These are phyloP conservation scores for Gavialis gangeticus DNA, from an alignment of 2,113 vertebrate genomes.

Conservation along the genomic window DNA sequence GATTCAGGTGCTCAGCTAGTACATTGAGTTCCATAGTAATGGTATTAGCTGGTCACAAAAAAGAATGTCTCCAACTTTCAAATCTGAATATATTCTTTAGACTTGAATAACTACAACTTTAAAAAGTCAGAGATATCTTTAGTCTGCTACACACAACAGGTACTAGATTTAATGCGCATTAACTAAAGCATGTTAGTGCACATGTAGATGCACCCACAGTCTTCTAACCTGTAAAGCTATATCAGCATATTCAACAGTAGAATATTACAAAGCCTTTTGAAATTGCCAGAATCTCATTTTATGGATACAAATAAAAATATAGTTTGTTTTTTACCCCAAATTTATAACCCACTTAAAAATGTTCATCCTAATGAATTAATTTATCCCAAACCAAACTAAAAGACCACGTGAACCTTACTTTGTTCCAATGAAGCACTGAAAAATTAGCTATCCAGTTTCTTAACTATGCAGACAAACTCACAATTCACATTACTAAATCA, in stretches of 20 bases:
- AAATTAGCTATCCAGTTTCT: constrained; percentile 38
- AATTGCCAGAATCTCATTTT: not conserved
- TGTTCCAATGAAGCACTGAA: constrained; percentile 35
- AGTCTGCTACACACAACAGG: not conserved
- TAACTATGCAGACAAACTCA: constrained; percentile 34
- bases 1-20: not conserved
- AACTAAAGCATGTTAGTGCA: too few species aligned
- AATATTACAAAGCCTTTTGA: not conserved
- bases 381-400: constrained; percentile 29
- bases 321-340: not conserved
- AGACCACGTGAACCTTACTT: not conserved
- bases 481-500: constrained; percentile 57
- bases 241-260: not conserved
- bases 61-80: not conserved
- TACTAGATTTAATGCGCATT: too few species aligned
- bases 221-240: not conserved
- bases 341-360: not conserved
- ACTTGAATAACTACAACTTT: constrained; percentile 30
- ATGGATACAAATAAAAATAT: not conserved
- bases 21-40: constrained; percentile 36
- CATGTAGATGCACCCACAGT: too few species aligned
- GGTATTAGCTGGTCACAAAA: constrained; percentile 30
- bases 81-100: constrained; percentile 27
- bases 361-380: not conserved
- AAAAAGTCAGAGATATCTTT: not conserved